phyloP scores from a whole-genome alignment of 1,140 invertebrate genomes.

The Calliopsis andreniformis region DNA sequence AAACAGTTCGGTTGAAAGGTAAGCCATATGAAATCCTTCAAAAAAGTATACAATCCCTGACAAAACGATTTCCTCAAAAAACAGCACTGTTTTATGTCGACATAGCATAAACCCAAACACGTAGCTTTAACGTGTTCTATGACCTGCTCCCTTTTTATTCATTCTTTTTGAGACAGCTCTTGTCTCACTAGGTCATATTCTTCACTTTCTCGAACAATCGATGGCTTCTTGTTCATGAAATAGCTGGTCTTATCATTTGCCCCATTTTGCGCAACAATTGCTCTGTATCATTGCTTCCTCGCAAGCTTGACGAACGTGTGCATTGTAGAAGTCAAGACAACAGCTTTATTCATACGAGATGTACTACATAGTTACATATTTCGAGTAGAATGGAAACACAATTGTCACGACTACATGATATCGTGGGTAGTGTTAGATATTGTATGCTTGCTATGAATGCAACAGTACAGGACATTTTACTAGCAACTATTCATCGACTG shows the following conservation, averaged over 20 bases:
- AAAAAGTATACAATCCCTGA: no score
- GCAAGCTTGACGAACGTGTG: not conserved
- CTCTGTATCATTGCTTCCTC: not conserved
- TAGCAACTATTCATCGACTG: not conserved
- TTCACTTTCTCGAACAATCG: not conserved
- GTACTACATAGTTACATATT: slow-evolving; percentile 20
- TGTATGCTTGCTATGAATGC: no score
- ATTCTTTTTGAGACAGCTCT: not conserved
- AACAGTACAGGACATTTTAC: not conserved
- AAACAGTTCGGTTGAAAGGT: no score
- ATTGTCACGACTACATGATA: no score
- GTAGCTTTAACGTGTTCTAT: no score
- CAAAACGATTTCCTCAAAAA: no score
- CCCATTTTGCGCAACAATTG: not conserved
- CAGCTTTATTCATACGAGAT: slow-evolving; percentile 28
- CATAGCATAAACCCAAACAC: no score
- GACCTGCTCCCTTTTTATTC: no score
- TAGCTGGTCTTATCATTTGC: not conserved
- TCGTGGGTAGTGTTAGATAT: no score
- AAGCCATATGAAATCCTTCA: no score
- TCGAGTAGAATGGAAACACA: slow-evolving; percentile 33
- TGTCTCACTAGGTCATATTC: not conserved
- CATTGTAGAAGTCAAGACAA: slow-evolving; percentile 30
- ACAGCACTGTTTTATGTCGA: no score
- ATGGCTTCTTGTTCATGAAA: not conserved